A percentile compares a stretch with the other conserved stretches of the same genome.
phyloP scores from a whole-genome alignment of 2,888 invertebrate species.

The Melitaea athalia region DNA sequence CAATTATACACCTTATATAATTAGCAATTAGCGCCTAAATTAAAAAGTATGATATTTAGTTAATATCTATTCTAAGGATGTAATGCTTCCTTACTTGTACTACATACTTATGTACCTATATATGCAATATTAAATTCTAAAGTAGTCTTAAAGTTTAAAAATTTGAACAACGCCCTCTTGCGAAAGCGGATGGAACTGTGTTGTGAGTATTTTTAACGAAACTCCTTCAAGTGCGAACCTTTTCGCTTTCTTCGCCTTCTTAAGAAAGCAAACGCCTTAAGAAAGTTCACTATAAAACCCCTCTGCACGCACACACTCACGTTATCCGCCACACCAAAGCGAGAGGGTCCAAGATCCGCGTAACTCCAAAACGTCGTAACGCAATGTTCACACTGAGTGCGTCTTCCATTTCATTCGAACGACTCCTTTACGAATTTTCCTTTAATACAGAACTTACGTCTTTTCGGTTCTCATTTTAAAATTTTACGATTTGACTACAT shows the following conservation, averaged over 20 bases:
- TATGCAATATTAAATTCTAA: neutral
- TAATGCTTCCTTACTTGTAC: neutral
- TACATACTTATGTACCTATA: too few species aligned
- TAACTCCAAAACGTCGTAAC: slow-evolving; percentile 46
- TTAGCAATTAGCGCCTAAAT: neutral
- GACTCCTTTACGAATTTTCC: slow-evolving; percentile 2
- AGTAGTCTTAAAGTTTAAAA: slow-evolving; percentile 5
- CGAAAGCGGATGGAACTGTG: slow-evolving; percentile 54
- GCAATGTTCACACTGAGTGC: slow-evolving; percentile 28
- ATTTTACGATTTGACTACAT: slow-evolving; percentile 13
- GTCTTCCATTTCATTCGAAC: slow-evolving; percentile 43
- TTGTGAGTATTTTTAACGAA: slow-evolving; percentile 72
- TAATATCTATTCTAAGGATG: too few species aligned
- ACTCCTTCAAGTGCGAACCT: slow-evolving; percentile 75
- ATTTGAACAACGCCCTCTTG: slow-evolving; percentile 65
- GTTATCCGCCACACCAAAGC: slow-evolving; percentile 47
- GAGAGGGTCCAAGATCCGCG: slow-evolving; percentile 31
- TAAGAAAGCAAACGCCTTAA: slow-evolving; percentile 75
- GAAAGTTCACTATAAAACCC: slow-evolving; percentile 67
- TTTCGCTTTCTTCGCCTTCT: slow-evolving; percentile 78
- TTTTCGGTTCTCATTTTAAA: slow-evolving; percentile 33
- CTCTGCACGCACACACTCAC: slow-evolving; percentile 53
- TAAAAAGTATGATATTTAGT: too few species aligned
- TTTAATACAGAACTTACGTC: slow-evolving; percentile 30
- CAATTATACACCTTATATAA: neutral